Base-by-base conservation (phyloP, 2,888 invertebrate genomes). In the Mimas tiliae region DNA sequence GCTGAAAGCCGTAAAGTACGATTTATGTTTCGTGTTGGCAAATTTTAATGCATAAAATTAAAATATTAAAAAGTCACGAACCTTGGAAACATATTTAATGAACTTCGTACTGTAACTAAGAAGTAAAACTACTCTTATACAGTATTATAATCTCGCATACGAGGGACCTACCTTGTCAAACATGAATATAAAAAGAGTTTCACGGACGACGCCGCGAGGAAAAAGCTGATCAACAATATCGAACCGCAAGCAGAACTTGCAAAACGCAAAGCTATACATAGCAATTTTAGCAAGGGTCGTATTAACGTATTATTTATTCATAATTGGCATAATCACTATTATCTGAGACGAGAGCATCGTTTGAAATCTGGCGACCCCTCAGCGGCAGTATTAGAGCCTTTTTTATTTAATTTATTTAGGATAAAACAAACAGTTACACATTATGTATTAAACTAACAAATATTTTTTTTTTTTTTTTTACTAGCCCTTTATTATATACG, bases 31-130 rank as follows among this genome's bases (percentile, higher is more conserved):
- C 55, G 55, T 38, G 55, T 55, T 38, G 38, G 55, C 16, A 38
- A 55, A 55, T 16, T 38, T 55, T 55, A 55, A 55, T 55, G 55
- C 38, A 55, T 55, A 55, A 55, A 55, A 55, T 55, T 55, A 38
- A 55, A 55, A 55, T 55, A 55, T 16, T 55, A 55, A 34, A 55
- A 38, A 11, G 55, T 38, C 38, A 16, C 55, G 38, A 16, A 38
- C 55, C 55, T 55, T 55, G 16, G 55, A n/a, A 16, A 55, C n/a
- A 55, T 55, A 55, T 4, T 14, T 52, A 27, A 52, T 52, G 11
- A 27, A 52, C 27, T 27, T 7, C 16, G n/a, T 55, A 55, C 55
- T 55, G 55, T 34, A 55, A 38, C 34, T 9, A 8, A 34, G 34
- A 55, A 27, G 27, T 27, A 27, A 27, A 0, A 16, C n/a, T 8